Evolutionary conservation across 2,797 vertebrate species (phyloP).

Genomic region (Xiphorhynchus erythropygius): DNA sequence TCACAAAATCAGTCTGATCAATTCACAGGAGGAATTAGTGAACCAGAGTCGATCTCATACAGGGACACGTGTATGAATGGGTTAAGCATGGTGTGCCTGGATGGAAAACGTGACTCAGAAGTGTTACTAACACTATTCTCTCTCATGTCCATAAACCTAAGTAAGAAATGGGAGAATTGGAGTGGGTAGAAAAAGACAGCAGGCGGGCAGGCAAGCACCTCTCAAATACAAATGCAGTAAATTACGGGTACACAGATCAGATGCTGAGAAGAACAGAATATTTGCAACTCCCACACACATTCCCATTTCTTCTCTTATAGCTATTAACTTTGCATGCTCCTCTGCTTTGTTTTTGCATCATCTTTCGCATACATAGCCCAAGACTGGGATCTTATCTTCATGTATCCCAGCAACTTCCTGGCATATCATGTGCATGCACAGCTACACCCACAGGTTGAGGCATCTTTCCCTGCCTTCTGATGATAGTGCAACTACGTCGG

Average conservation of each 20-base stretch:
- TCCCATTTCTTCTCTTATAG: not conserved
- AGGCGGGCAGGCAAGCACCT: not conserved
- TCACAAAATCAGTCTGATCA: not conserved
- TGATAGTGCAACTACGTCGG: not conserved
- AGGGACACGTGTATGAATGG: not conserved
- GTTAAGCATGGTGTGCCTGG: not conserved
- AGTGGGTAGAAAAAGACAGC: conserved; percentile 35
- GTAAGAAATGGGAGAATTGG: conserved; percentile 9
- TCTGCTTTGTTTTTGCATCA: conserved; percentile 3
- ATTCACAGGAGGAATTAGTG: not conserved
- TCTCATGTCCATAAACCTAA: not conserved
- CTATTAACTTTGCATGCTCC: not conserved
- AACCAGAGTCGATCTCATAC: rapidly evolving
- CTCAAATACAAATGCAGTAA: not conserved
- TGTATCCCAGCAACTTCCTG: not conserved
- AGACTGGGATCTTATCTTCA: not conserved
- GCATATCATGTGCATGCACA: not conserved
- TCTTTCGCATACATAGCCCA: not conserved
- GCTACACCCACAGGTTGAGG: not conserved
- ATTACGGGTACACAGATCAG: not conserved
- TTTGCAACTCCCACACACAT: conserved; percentile 40
- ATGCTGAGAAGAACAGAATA: not conserved
- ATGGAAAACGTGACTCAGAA: not conserved
- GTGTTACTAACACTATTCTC: not conserved
- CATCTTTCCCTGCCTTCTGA: not conserved